Evolutionary conservation across 2,888 invertebrate genomes (phyloP).

Genomic region (Xanthorhoe designata): DNA sequence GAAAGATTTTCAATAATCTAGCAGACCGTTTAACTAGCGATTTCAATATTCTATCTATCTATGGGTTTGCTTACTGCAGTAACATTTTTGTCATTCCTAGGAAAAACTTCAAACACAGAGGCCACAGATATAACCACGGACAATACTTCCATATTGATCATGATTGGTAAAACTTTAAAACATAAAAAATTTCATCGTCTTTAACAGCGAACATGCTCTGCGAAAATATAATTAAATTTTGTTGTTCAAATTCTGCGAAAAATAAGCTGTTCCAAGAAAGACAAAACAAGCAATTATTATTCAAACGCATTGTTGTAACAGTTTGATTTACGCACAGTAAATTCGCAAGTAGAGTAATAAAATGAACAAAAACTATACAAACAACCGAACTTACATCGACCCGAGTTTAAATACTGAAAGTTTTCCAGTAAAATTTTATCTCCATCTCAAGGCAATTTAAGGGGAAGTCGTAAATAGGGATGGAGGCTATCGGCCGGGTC

Average conservation of each 20-base stretch:
- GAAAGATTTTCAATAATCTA: too few relatives aligned
- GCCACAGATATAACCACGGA: too few relatives aligned
- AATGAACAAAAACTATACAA: constrained; percentile 46
- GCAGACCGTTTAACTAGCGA: too few relatives aligned
- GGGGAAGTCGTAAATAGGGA: constrained; percentile 56
- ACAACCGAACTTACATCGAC: constrained; percentile 40
- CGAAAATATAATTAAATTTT: too few relatives aligned
- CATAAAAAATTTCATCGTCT: too few relatives aligned
- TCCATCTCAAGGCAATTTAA: constrained; percentile 56
- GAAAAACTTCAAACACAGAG: too few relatives aligned
- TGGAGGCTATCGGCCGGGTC: constrained; percentile 17
- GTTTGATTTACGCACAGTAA: constrained; percentile 25
- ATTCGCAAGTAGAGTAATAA: constrained; percentile 36
- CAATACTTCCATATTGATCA: too few relatives aligned
- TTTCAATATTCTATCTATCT: too few relatives aligned
- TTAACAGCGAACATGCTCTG: too few relatives aligned
- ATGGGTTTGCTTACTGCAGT: too few relatives aligned
- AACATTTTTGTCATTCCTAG: too few relatives aligned
- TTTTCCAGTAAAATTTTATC: constrained; percentile 50
- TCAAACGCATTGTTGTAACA: constrained; percentile 21
- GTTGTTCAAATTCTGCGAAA: background rate
- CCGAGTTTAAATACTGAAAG: constrained; percentile 45
- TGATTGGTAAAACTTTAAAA: too few relatives aligned
- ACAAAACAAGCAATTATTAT: constrained; percentile 15
- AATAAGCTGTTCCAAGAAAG: background rate